Base-by-base conservation (phyloP, 2,888 invertebrate species). In the Synanthedon andrenaeformis region DNA sequence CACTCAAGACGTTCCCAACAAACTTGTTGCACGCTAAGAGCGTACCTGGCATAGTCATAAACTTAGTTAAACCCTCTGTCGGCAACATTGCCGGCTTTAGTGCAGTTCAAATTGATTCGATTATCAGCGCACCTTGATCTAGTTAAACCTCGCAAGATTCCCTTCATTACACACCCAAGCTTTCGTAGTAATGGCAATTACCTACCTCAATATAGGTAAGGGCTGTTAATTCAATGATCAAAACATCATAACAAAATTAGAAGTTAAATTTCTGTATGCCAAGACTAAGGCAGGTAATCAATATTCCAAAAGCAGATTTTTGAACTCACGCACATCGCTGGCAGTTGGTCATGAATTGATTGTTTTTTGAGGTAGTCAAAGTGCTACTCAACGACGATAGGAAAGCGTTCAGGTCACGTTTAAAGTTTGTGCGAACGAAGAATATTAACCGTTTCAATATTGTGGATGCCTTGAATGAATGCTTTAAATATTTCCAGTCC, bases 121-220 rank as follows among this genome's bases (percentile, higher is more conserved):
- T 87, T 86, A 86, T 79, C 79, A 78, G 75, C 70, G 77, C 85
- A 85, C 85, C 85, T 84, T 78, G 78, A 82, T 82, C 75, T 76
- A 67, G 62, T 73, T 76, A 72, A 75, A 75, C 73, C 76, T 72
- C 74, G 69, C 70, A 35, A 68, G 76, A 79, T 80, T 79, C 78
- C 74, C 76, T 78, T 74, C 74, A 78, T 81, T 79, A 73, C 66
- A 45, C 45, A 45, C 45, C 45, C 45, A 14, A 13, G 45, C 45
- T n/a, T 3, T 61, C 59, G 65, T 60, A 60, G 63, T 60, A 66
- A 42, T 51, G 17, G 51, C 52, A 52, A 35, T 54, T n/a, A 52
- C 45, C 54, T 51, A 49, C 17, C 48, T 41, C 49, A 48, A 49
- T 51, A 35, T 12, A n/a, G 41, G 35, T 28, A 41, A 13, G 11